Conservation (phyloP, 2,888 invertebrate genomes). For the Lycophotia porphyrea region DNA sequence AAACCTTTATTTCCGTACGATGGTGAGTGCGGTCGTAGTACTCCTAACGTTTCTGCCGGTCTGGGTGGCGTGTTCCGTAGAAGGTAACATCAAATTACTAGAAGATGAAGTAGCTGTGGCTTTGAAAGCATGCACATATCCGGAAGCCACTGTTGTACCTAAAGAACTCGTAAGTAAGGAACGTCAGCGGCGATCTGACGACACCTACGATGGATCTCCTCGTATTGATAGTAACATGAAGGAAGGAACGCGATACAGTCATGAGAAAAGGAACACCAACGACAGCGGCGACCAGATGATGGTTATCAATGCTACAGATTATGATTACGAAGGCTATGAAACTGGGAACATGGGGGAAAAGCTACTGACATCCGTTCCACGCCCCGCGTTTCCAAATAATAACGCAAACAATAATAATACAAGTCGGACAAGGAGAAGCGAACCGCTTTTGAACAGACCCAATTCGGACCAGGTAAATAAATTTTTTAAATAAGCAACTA, state of each 20-base stretch:
- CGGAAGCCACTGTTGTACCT: constrained; percentile 51
- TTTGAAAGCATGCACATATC: constrained; percentile 76
- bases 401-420: constrained; percentile 53
- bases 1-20: constrained; percentile 65
- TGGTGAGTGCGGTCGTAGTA: constrained; percentile 70
- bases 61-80: constrained; percentile 75
- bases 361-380: constrained; percentile 70
- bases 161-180: constrained; percentile 58
- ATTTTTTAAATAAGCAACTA: constrained; percentile 12
- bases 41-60: constrained; percentile 74
- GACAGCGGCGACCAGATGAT: constrained; percentile 74
- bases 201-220: constrained; percentile 66
- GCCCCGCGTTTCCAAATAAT: constrained; percentile 61
- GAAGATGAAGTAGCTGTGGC: constrained; percentile 84
- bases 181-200: constrained; percentile 68
- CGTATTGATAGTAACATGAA: constrained; percentile 76
- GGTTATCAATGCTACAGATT: constrained; percentile 78
- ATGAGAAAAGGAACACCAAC: constrained; percentile 77
- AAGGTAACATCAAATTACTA: constrained; percentile 85
- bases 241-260: constrained; percentile 76
- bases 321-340: constrained; percentile 75
- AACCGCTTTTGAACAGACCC: constrained; percentile 75
- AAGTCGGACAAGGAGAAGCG: constrained; percentile 74
- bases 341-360: constrained; percentile 72
- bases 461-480: constrained; percentile 79